phyloP scores from a whole-genome alignment of 2,797 vertebrate species.

The Semotilus atromaculatus region DNA sequence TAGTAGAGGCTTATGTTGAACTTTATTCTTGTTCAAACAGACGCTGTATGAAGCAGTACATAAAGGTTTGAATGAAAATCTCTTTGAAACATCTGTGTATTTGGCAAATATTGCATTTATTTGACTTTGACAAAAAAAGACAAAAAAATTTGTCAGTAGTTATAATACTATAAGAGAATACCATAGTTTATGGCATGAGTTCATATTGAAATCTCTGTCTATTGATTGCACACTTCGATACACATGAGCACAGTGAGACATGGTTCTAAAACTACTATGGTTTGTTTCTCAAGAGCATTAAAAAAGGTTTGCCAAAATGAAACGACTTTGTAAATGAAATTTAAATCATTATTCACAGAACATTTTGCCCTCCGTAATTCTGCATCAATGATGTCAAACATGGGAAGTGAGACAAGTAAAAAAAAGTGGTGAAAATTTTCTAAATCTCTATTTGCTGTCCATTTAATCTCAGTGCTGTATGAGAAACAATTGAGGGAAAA shows the following conservation, averaged over 20 bases:
- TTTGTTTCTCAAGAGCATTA: not conserved
- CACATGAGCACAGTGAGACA: not conserved
- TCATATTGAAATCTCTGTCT: not conserved
- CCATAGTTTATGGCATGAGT: not conserved
- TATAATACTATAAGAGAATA: not conserved
- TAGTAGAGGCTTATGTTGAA: too few species aligned
- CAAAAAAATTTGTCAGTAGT: too few species aligned
- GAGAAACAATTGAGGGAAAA: not conserved
- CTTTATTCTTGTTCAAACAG: too few species aligned
- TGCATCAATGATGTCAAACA: not conserved
- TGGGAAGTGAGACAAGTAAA: not conserved
- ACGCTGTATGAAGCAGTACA: too few species aligned
- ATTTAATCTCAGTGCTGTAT: not conserved
- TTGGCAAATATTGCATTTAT: too few species aligned
- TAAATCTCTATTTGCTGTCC: not conserved
- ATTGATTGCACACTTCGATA: not conserved
- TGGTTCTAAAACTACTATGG: not conserved
- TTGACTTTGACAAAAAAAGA: too few species aligned
- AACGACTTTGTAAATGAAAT: not conserved
- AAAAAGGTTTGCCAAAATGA: not conserved
- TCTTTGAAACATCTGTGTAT: too few species aligned
- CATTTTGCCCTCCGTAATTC: not conserved
- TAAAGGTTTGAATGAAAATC: too few species aligned
- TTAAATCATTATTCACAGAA: not conserved
- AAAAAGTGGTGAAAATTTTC: not conserved